These are phyloP conservation scores for Drosophila formosana DNA, from an alignment of 2,888 invertebrate species.

Conservation along the genomic window DNA sequence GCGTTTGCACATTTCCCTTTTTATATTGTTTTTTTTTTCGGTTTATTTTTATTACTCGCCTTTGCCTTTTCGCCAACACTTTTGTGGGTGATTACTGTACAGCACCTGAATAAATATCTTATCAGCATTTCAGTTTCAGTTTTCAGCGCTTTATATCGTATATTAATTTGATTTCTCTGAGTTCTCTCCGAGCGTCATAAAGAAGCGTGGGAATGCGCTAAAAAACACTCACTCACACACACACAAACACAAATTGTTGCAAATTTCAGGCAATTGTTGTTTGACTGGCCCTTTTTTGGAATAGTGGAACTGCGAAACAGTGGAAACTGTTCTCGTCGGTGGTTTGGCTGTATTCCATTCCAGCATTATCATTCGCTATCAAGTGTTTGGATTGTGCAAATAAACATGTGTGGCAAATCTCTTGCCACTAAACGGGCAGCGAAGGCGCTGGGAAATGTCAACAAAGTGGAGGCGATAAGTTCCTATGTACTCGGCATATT, in stretches of 20 bases:
- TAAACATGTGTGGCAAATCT: constrained; percentile 56
- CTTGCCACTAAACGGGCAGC: constrained; percentile 42
- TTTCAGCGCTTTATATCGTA: constrained; percentile 67
- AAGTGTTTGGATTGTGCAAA: constrained; percentile 65
- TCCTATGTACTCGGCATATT: constrained; percentile 12
- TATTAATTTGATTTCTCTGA: constrained; percentile 68
- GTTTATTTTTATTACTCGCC: constrained; percentile 50
- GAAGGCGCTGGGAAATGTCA: constrained; percentile 71
- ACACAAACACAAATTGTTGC: constrained; percentile 20
- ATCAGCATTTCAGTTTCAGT: constrained; percentile 62
- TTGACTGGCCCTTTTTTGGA: constrained; percentile 9
- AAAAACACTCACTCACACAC: constrained; percentile 13
- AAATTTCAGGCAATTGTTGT: constrained; percentile 47
- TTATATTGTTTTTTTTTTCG: constrained; percentile 1
- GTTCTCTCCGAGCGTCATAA: constrained; percentile 45
- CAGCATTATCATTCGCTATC: constrained; percentile 58
- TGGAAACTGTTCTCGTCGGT: constrained; percentile 13
- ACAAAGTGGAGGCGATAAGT: constrained; percentile 44
- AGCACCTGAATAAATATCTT: constrained; percentile 80
- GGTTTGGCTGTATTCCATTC: constrained; percentile 32
- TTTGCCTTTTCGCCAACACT: constrained; percentile 66
- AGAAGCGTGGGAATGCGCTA: constrained; percentile 74
- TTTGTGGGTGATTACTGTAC: constrained; percentile 71
- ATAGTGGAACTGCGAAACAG: constrained; percentile 6
- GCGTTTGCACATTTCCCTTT: constrained; percentile 74